Conservation (phyloP, 2,888 invertebrate genomes). For the Protonemura montana region DNA sequence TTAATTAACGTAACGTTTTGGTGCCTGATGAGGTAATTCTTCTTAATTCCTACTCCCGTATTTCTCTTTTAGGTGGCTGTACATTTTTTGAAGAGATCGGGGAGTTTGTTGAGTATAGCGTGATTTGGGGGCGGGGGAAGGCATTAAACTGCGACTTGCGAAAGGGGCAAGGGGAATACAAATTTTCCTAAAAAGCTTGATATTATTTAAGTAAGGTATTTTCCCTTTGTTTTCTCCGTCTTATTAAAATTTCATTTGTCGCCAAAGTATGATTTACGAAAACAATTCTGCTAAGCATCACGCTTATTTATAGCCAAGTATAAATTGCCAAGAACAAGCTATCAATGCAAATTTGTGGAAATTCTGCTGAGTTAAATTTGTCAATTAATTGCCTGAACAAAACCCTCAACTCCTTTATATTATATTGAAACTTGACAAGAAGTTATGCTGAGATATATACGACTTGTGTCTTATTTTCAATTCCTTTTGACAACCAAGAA, state of each 20-base stretch:
- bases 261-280: neutral
- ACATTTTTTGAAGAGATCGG: too few species aligned
- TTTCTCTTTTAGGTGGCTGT: too few species aligned
- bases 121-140: too few species aligned
- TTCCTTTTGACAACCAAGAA: conserved; percentile 39
- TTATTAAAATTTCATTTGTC: neutral
- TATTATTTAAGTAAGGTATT: neutral
- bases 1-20: too few species aligned
- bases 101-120: too few species aligned
- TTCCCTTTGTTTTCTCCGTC: neutral
- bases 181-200: too few species aligned
- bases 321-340: conserved; percentile 16
- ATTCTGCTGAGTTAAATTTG: conserved; percentile 31
- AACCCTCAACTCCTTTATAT: conserved; percentile 27
- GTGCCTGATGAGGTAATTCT: too few species aligned
- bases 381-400: conserved; percentile 36
- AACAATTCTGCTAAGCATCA: neutral
- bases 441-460: conserved; percentile 35
- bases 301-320: neutral
- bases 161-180: too few species aligned
- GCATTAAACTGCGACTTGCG: too few species aligned
- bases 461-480: conserved; percentile 38
- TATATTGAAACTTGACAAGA: conserved; percentile 24
- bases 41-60: too few species aligned
- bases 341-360: conserved; percentile 37